These are phyloP conservation scores for Clamator glandarius DNA, from an alignment of 2,797 vertebrate species.

Conservation along the genomic window DNA sequence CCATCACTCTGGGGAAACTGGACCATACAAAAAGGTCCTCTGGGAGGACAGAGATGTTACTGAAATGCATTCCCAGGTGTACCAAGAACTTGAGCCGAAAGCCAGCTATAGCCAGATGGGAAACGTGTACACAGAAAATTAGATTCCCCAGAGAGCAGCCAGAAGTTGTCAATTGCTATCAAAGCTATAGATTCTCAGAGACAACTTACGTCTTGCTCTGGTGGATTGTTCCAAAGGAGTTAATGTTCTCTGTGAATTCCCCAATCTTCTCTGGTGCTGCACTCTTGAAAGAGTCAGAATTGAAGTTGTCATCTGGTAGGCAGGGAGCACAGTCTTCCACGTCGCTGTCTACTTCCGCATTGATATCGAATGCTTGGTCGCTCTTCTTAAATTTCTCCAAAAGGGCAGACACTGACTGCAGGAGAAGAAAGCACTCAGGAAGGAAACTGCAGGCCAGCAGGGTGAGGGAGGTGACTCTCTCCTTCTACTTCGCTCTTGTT, in stretches of 20 bases:
- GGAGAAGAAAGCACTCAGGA: not conserved
- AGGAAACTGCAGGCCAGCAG: not conserved
- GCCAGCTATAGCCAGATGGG: not conserved
- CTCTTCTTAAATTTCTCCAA: slow-evolving; percentile 91
- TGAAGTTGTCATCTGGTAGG: slow-evolving; percentile 79
- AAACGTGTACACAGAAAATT: not conserved
- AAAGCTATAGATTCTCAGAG: not conserved
- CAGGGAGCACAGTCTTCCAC: slow-evolving; percentile 50
- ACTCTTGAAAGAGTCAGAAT: slow-evolving; percentile 77
- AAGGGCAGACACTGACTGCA: slow-evolving; percentile 87
- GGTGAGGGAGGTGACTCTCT: too few relatives aligned
- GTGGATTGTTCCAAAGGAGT: not conserved
- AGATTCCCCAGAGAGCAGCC: not conserved
- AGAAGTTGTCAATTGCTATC: not conserved
- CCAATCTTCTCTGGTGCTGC: not conserved
- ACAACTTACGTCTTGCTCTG: slow-evolving; percentile 29
- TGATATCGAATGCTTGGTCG: slow-evolving; percentile 87
- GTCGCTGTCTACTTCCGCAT: slow-evolving; percentile 79
- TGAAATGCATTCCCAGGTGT: not conserved
- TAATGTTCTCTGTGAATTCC: slow-evolving; percentile 37
- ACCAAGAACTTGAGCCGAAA: not conserved
- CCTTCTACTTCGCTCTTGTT: too few relatives aligned
- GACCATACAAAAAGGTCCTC: not conserved
- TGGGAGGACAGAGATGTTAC: not conserved
- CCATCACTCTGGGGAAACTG: not conserved